phyloP scores from a whole-genome alignment of 1,140 invertebrate species.

The Copidosoma floridanum region DNA sequence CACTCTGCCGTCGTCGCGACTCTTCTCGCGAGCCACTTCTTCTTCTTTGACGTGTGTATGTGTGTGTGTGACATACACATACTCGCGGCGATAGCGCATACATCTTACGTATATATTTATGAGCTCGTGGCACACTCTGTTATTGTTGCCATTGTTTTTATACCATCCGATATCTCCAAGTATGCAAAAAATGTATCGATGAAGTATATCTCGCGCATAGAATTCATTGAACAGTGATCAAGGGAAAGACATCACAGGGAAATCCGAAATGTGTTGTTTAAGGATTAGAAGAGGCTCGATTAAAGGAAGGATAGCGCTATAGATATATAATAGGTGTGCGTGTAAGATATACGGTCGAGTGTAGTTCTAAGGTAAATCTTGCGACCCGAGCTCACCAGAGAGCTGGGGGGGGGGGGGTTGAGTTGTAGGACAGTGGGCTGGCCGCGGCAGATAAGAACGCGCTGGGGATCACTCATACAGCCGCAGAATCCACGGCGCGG shows the following conservation, averaged over 20 bases:
- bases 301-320: not conserved
- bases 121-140: no score
- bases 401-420: conserved; percentile 52
- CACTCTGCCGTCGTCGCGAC: conserved; percentile 27
- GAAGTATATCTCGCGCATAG: no score
- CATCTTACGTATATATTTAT: no score
- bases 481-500: conserved; percentile 47
- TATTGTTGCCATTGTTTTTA: no score
- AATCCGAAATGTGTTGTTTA: no score
- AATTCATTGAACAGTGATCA: no score
- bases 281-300: conserved; percentile 8
- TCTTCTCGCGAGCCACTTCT: not conserved
- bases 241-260: no score
- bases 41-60: no score
- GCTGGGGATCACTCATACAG: conserved; percentile 37
- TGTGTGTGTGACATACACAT: no score
- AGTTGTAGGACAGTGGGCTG: conserved; percentile 51
- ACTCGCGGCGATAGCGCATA: no score
- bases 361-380: conserved; percentile 44
- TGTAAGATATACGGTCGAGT: conserved; percentile 6
- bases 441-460: conserved; percentile 50
- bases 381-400: conserved; percentile 27
- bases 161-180: no score
- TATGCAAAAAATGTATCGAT: no score
- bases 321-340: not conserved